Evolutionary conservation across 2,888 invertebrate species (phyloP).

Genomic region (Drosophila mayaguana): DNA sequence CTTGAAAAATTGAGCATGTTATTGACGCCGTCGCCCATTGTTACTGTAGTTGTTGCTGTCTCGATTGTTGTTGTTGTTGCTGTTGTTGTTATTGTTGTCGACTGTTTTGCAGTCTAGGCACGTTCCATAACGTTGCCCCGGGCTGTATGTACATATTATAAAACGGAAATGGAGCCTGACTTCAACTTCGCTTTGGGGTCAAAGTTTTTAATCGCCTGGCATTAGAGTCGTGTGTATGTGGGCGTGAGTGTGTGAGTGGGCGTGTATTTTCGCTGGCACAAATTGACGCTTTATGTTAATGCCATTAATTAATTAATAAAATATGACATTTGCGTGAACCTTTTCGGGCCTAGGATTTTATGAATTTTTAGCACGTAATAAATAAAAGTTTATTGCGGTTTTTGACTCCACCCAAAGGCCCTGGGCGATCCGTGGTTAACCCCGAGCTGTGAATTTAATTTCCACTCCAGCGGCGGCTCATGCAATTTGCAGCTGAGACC

Average conservation of each 20-base stretch:
- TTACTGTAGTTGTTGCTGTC: slow-evolving; percentile 12
- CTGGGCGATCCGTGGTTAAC: slow-evolving; percentile 26
- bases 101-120: slow-evolving; percentile 71
- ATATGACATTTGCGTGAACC: slow-evolving; percentile 62
- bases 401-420: background rate
- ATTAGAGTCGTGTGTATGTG: slow-evolving; percentile 30
- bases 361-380: slow-evolving; percentile 79
- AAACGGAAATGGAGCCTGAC: slow-evolving; percentile 44
- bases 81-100: slow-evolving; percentile 17
- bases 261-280: slow-evolving; percentile 37
- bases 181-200: slow-evolving; percentile 30
- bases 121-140: slow-evolving; percentile 57
- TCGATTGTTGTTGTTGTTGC: slow-evolving; percentile 25
- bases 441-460: slow-evolving; percentile 32
- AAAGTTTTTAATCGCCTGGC: slow-evolving; percentile 73
- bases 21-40: slow-evolving; percentile 62
- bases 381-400: slow-evolving; percentile 61
- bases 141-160: slow-evolving; percentile 56
- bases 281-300: slow-evolving; percentile 78
- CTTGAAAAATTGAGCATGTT: slow-evolving; percentile 78
- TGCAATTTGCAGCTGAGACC: slow-evolving; percentile 29
- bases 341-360: slow-evolving; percentile 37
- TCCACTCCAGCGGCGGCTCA: background rate
- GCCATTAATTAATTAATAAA: slow-evolving; percentile 78
- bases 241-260: slow-evolving; percentile 1